Conservation (phyloP, 2,888 invertebrate species). For the Chymomyza caudatula region DNA sequence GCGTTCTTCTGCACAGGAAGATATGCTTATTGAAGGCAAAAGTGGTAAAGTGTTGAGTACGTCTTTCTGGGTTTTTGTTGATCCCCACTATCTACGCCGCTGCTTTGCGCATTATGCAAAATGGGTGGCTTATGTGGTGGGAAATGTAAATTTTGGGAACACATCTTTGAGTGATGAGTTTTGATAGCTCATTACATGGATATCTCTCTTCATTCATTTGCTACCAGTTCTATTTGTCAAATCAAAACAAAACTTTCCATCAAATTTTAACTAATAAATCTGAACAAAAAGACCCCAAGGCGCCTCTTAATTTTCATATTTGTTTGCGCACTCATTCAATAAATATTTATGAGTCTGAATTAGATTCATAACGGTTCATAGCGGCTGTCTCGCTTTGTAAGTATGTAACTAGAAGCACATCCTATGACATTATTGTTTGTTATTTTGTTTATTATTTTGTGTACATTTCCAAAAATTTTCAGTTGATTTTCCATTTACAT, state of each 20-base stretch:
- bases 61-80: too few relatives aligned
- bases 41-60: too few relatives aligned
- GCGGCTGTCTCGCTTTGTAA: slow-evolving; percentile 21
- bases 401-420: too few relatives aligned
- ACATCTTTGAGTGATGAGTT: too few relatives aligned
- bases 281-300: slow-evolving; percentile 25
- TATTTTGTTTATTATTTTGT: slow-evolving; percentile 50
- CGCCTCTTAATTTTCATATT: neutral
- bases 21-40: too few relatives aligned
- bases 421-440: slow-evolving; percentile 52
- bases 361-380: neutral
- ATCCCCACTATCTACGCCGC: too few relatives aligned
- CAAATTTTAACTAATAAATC: slow-evolving; percentile 23
- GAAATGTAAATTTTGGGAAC: too few relatives aligned
- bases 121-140: too few relatives aligned
- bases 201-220: neutral
- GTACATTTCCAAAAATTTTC: slow-evolving; percentile 32
- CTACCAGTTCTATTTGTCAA: neutral
- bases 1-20: too few relatives aligned
- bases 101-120: too few relatives aligned
- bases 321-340: slow-evolving; percentile 1
- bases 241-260: neutral
- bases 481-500: slow-evolving; percentile 43
- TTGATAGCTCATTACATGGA: too few relatives aligned
- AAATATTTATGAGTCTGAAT: slow-evolving; percentile 49